phyloP scores from a whole-genome alignment of 2,888 invertebrate genomes.

The Eristalinus aeneus region DNA sequence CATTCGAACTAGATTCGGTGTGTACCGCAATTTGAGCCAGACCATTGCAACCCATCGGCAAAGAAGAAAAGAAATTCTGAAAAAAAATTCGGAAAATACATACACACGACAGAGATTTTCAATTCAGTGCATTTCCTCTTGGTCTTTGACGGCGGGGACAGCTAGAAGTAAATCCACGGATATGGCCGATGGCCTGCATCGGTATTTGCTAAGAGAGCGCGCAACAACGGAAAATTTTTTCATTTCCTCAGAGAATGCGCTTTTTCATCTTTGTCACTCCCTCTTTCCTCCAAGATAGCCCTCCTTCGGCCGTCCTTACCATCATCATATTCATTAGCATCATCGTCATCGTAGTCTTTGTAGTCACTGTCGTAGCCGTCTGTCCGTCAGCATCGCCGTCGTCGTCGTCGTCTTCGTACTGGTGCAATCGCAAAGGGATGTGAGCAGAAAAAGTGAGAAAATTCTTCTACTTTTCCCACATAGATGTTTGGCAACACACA shows the following conservation, averaged over 20 bases:
- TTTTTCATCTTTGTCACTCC: slow-evolving; percentile 28
- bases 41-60: slow-evolving; percentile 43
- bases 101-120: neutral
- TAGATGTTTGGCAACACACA: slow-evolving; percentile 37
- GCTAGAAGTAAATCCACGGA: slow-evolving; percentile 19
- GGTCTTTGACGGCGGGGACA: neutral
- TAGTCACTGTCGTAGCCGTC: slow-evolving; percentile 1
- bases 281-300: slow-evolving; percentile 1
- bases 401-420: slow-evolving; percentile 32
- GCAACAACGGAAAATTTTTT: slow-evolving; percentile 22
- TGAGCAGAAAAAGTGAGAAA: slow-evolving; percentile 28
- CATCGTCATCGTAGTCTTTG: slow-evolving; percentile 12
- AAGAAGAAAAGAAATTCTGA: slow-evolving; percentile 9
- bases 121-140: neutral
- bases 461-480: slow-evolving; percentile 14
- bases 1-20: slow-evolving; percentile 18
- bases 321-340: neutral
- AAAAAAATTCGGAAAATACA: slow-evolving; percentile 31
- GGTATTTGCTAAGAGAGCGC: slow-evolving; percentile 19
- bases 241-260: slow-evolving; percentile 60
- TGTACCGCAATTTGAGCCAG: slow-evolving; percentile 52
- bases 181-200: slow-evolving; percentile 27
- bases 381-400: neutral
- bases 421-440: slow-evolving; percentile 33
- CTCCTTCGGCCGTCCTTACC: neutral